These are phyloP conservation scores for Calephelis nemesis DNA, from an alignment of 1,140 invertebrate species.

Conservation along the genomic window DNA sequence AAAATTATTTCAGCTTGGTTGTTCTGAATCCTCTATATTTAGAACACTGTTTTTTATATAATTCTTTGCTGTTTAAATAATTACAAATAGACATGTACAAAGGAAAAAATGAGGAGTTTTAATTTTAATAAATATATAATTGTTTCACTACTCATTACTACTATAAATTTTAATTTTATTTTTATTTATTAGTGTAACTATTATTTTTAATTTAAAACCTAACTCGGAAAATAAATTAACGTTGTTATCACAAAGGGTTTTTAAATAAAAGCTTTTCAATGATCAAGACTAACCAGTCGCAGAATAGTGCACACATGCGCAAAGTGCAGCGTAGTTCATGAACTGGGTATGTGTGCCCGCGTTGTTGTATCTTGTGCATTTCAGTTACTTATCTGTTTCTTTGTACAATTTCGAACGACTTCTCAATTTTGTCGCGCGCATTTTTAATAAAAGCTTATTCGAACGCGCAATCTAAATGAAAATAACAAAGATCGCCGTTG, in stretches of 20 bases:
- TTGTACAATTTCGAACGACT: slow-evolving; percentile 53
- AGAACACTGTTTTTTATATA: no score
- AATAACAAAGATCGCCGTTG: slow-evolving; percentile 13
- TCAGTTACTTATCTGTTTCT: slow-evolving; percentile 64
- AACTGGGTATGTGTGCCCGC: slow-evolving; percentile 54
- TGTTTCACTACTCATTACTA: no score
- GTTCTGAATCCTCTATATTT: no score
- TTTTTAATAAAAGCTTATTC: slow-evolving; percentile 49
- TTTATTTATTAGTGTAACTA: no score
- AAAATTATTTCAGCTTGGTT: no score
- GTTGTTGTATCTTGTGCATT: slow-evolving; percentile 69
- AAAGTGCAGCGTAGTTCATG: slow-evolving; percentile 63
- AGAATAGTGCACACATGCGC: slow-evolving; percentile 50
- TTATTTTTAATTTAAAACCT: no score
- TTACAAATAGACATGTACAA: no score
- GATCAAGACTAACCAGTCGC: slow-evolving; percentile 46
- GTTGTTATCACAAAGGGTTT: background rate
- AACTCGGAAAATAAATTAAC: no score
- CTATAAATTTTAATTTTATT: no score
- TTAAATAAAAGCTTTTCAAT: slow-evolving; percentile 18
- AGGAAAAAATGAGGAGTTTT: no score
- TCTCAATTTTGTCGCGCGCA: slow-evolving; percentile 39
- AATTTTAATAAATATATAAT: no score
- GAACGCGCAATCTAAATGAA: slow-evolving; percentile 19
- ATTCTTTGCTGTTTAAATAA: no score